phyloP scores from a whole-genome alignment of 2,113 vertebrate genomes.

The Amphiprion percula region DNA sequence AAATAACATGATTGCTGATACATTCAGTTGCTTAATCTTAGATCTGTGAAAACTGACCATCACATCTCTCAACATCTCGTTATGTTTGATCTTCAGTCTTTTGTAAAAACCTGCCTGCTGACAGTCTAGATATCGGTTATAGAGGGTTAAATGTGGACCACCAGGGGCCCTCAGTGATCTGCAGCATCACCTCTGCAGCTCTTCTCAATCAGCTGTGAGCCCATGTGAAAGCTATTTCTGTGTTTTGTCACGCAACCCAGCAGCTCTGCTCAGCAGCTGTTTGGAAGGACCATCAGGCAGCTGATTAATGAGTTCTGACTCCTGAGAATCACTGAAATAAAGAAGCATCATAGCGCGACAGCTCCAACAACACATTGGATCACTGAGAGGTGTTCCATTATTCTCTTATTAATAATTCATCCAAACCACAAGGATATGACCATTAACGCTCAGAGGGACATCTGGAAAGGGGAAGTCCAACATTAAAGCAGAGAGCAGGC shows the following conservation, averaged over 20 bases:
- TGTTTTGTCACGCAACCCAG: conserved; percentile 64
- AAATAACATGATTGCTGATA: too few species aligned
- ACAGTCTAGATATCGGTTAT: not conserved
- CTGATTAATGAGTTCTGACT: conserved; percentile 57
- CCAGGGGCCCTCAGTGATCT: conserved; percentile 61
- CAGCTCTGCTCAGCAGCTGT: conserved; percentile 39
- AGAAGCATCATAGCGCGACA: not conserved
- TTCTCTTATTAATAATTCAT: conserved; percentile 9
- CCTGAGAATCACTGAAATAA: conserved; percentile 40
- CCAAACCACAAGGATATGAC: not conserved
- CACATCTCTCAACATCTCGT: too few species aligned
- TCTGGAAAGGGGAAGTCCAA: not conserved
- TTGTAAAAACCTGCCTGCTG: not conserved
- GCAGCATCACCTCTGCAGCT: not conserved
- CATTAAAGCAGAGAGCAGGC: conserved; percentile 27
- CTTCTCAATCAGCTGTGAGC: conserved; percentile 57
- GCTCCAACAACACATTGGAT: not conserved
- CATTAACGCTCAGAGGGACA: not conserved
- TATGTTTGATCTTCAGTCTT: not conserved
- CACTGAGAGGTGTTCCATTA: not conserved
- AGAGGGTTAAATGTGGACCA: conserved; percentile 36
- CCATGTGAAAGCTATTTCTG: conserved; percentile 58
- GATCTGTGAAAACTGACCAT: too few species aligned
- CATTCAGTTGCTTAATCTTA: too few species aligned
- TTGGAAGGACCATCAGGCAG: not conserved